phyloP scores from a whole-genome alignment of 2,888 invertebrate genomes.

The Drosophila meridionalis region DNA sequence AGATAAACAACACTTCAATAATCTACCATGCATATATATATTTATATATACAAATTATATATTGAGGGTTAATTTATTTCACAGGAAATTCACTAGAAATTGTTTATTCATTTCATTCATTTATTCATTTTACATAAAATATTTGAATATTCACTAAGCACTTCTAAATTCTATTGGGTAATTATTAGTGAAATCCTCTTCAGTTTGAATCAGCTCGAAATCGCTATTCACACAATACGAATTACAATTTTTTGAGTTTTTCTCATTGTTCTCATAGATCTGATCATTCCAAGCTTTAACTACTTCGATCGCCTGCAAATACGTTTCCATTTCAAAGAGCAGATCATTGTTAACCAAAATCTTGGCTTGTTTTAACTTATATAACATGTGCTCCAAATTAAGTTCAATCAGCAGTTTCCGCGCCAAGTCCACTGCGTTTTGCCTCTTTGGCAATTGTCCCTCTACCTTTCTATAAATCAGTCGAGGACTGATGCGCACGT shows the following conservation, averaged over 20 bases:
- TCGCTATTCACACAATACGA: constrained; percentile 19
- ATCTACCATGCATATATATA: background rate
- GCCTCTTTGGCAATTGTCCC: fast-evolving
- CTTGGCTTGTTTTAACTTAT: constrained; percentile 31
- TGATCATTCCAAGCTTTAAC: constrained; percentile 10
- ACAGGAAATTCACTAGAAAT: background rate
- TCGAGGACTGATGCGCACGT: constrained; percentile 34
- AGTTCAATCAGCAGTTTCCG: constrained; percentile 23
- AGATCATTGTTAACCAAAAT: background rate
- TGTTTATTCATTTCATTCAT: background rate
- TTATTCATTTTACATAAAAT: no score
- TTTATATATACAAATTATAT: background rate
- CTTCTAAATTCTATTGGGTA: no score
- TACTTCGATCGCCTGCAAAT: constrained; percentile 18
- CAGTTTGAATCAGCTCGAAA: constrained; percentile 28
- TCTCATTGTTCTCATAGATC: background rate
- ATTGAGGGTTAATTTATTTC: background rate
- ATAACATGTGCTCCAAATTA: constrained; percentile 4
- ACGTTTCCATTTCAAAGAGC: constrained; percentile 46
- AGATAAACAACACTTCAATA: constrained; percentile 27
- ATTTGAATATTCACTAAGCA: no score
- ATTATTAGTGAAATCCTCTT: background rate
- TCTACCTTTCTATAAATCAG: constrained; percentile 23
- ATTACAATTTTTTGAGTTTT: background rate
- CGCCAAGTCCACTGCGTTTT: background rate